A percentile compares a stretch with the other conserved stretches of the same genome.
Evolutionary conservation across 2,113 vertebrate species (phyloP).

Genomic region (Sisor rabdophorus): DNA sequence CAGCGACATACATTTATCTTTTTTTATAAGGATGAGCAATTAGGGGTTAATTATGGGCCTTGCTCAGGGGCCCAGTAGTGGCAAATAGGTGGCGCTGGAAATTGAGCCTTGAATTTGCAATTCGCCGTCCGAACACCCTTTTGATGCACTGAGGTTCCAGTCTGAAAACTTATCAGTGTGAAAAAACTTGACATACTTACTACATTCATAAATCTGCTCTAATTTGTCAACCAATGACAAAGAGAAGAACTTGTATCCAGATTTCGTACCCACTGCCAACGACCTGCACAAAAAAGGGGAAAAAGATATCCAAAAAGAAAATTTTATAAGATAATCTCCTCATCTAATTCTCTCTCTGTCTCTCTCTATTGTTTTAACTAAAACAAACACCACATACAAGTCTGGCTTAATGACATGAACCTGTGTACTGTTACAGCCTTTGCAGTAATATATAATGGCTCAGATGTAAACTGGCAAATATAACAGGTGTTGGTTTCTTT

Average conservation of each 20-base stretch:
- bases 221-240: conserved; percentile 97
- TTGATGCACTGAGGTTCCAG: too few species aligned
- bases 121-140: too few species aligned
- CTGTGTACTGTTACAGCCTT: neutral
- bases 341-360: too few species aligned
- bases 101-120: too few species aligned
- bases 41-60: too few species aligned
- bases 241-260: conserved; percentile 98
- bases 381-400: too few species aligned
- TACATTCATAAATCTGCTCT: conserved; percentile 99
- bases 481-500: too few species aligned
- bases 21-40: too few species aligned
- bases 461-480: neutral
- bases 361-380: too few species aligned
- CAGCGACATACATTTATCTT: too few species aligned
- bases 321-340: neutral
- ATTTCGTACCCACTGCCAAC: conserved; percentile 95
- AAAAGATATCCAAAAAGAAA: conserved; percentile 6
- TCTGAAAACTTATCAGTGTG: neutral
- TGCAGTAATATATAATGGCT: neutral
- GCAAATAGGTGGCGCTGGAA: too few species aligned
- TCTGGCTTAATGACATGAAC: neutral
- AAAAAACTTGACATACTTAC: conserved; percentile 74
- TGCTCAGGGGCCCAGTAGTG: too few species aligned
- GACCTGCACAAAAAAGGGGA: conserved; percentile 71